These are phyloP conservation scores for Carassius auratus DNA, from an alignment of 2,113 vertebrate genomes.

Conservation along the genomic window DNA sequence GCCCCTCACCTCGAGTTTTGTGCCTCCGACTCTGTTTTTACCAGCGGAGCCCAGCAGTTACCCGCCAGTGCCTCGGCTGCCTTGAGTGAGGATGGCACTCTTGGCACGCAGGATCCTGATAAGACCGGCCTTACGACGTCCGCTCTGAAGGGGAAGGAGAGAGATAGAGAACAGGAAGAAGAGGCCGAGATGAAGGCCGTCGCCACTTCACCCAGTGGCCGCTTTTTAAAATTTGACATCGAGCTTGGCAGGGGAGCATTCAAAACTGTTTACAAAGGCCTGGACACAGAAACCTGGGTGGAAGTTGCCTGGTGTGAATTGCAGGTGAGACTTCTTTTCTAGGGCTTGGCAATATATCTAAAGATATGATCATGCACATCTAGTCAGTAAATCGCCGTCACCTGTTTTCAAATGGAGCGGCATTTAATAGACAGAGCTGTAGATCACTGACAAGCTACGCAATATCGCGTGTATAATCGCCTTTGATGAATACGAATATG, in stretches of 20 bases:
- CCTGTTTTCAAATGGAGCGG: too few relatives aligned
- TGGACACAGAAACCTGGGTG: slow-evolving; percentile 94
- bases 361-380: too few relatives aligned
- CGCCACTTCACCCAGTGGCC: too few relatives aligned
- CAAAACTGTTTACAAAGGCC: slow-evolving; percentile 74
- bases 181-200: too few relatives aligned
- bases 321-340: slow-evolving; percentile 78
- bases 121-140: slow-evolving; percentile 63
- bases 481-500: too few relatives aligned
- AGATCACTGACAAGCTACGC: too few relatives aligned
- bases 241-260: too few relatives aligned
- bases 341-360: too few relatives aligned
- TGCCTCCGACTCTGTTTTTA: slow-evolving; percentile 73
- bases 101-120: slow-evolving; percentile 61
- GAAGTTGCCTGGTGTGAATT: slow-evolving; percentile 96
- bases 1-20: slow-evolving; percentile 69
- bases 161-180: slow-evolving; percentile 81
- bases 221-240: too few relatives aligned
- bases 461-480: too few relatives aligned
- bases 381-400: too few relatives aligned
- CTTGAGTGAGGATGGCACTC: slow-evolving; percentile 60
- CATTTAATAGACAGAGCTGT: too few relatives aligned
- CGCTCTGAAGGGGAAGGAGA: slow-evolving; percentile 70
- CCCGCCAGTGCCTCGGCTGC: slow-evolving; percentile 58
- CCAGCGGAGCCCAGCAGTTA: slow-evolving; percentile 63